phyloP scores from a whole-genome alignment of 1,140 invertebrate genomes.

The Cryptotermes secundus region DNA sequence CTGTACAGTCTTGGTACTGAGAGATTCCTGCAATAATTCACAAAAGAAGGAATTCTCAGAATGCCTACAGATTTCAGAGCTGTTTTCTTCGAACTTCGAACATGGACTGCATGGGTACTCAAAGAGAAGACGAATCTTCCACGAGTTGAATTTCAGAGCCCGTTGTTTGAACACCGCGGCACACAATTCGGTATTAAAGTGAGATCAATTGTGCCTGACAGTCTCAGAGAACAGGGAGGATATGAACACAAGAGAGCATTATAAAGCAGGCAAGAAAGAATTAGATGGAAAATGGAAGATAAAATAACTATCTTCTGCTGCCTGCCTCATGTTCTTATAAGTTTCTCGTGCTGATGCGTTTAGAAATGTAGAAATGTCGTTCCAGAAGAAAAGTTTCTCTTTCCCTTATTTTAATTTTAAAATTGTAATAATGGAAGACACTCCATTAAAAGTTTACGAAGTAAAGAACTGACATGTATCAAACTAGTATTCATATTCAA shows the following conservation, averaged over 20 bases:
- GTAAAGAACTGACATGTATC: background rate
- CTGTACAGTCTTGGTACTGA: too few relatives aligned
- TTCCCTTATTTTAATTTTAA: background rate
- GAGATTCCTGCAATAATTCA: too few relatives aligned
- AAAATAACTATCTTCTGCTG: background rate
- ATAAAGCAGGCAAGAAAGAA: background rate
- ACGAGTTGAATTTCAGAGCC: background rate
- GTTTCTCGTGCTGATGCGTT: background rate
- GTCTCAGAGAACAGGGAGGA: background rate
- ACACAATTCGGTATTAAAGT: background rate
- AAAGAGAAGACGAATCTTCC: background rate
- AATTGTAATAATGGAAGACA: background rate
- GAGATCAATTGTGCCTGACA: background rate
- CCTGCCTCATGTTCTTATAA: background rate
- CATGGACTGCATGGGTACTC: background rate
- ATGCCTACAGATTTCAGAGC: too few relatives aligned
- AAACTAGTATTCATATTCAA: background rate
- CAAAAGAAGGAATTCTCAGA: too few relatives aligned
- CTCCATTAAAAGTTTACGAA: background rate
- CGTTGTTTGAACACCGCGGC: background rate
- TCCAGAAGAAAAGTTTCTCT: background rate
- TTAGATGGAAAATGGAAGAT: background rate
- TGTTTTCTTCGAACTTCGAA: too few relatives aligned
- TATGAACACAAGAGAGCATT: background rate
- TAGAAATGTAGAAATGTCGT: constrained; percentile 1